Base-by-base conservation (phyloP, 2,797 vertebrate genomes). In the Lepus townsendii region DNA sequence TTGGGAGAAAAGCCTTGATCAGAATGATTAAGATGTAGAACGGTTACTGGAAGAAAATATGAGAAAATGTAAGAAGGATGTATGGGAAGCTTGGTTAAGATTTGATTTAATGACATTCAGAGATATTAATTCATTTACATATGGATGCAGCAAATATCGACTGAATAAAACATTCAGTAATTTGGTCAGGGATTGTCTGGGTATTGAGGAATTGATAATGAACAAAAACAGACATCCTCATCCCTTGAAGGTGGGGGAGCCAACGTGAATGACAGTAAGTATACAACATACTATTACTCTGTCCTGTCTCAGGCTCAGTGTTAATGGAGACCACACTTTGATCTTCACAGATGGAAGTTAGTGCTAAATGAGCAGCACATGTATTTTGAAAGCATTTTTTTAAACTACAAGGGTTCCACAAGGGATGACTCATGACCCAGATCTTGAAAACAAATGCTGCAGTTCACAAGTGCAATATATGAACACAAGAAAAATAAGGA, bases 321-420 rank as follows among this genome's bases (percentile, higher is more conserved):
- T 9, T 72, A 76, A 77, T 3, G 1, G 4, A 17, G 20, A 66
- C 47, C 38, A 52, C 2, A 62, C 3, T 35, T 84, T 38, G 60
- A 16, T 76, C n/a, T 47, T 83, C 24, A 66, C 8, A 77, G 32
- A 9, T 54, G 57, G 24, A 78, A 71, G 11, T 84, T 27, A 87
- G 32, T 13, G 42, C n/a, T 69, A 87, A 57, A 60, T 10, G 4
- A 47, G 42, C 42, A 76, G 8, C 35, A 52, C 26, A 50, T 42
- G 69, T 84, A 92, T 54, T 82, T 47, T 63, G 76, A 79, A 87
- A 54, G 20, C 1, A 66, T 17, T 82, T 82, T 96, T 90, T 63
- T 50, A 84, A 84, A 54, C 4, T 54, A 52, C 47, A 75, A 52
- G 0, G 4, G 1, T 75, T 78, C 30, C 13, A 65, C 17, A 54